Percentiles rank a stretch among this genome's conserved stretches.
Evolutionary conservation across 2,113 vertebrate species (phyloP).

Genomic region (Alethe diademata): DNA sequence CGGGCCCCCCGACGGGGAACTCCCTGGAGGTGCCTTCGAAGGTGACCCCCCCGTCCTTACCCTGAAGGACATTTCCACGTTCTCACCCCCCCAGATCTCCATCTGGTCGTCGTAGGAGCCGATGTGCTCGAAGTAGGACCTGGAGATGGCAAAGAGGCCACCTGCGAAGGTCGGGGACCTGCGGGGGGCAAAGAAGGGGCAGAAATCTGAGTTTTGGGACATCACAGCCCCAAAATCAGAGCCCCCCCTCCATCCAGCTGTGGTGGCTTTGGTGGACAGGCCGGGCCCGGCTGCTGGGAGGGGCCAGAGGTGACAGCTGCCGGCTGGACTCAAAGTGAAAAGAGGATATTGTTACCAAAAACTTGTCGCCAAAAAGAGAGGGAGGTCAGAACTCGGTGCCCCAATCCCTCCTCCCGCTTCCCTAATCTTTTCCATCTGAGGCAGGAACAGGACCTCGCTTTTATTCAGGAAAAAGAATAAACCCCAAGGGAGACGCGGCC

Average conservation of each 20-base stretch:
- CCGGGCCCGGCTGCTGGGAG: accelerated
- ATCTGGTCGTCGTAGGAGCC: slow-evolving; percentile 96
- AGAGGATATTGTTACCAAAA: not conserved
- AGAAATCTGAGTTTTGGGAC: not conserved
- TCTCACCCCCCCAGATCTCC: slow-evolving; percentile 99
- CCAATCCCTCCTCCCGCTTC: not conserved
- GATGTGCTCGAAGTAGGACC: slow-evolving; percentile 92
- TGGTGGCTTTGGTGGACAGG: not conserved
- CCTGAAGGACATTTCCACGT: slow-evolving; percentile 98
- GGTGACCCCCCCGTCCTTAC: slow-evolving; percentile 65
- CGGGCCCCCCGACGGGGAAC: accelerated
- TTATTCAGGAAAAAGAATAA: not conserved
- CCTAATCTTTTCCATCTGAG: not conserved
- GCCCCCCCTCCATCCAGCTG: not conserved
- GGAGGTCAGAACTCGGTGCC: not conserved
- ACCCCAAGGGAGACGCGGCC: not conserved
- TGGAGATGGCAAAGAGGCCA: slow-evolving; percentile 93
- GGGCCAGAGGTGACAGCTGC: not conserved
- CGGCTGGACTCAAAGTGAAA: not conserved
- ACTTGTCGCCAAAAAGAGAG: not conserved
- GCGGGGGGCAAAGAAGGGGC: accelerated
- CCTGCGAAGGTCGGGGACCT: slow-evolving; percentile 95
- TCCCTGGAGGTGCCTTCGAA: not conserved
- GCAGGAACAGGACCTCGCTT: not conserved
- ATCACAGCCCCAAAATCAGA: not conserved